Evolutionary conservation across 2,113 vertebrate species (phyloP).

Genomic region (Catagonus wagneri): DNA sequence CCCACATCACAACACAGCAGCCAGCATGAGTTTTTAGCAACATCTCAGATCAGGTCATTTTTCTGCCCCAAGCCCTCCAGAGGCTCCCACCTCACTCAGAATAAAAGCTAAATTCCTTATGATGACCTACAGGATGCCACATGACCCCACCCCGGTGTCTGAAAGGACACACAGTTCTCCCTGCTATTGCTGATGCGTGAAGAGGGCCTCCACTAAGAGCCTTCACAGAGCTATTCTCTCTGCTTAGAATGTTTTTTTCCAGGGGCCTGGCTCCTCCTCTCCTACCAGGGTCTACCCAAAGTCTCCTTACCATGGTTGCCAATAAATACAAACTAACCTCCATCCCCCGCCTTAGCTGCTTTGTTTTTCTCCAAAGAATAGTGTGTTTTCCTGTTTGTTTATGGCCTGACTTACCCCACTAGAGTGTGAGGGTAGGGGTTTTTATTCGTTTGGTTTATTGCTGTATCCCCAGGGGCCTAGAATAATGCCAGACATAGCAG

Average conservation of each 20-base stretch:
- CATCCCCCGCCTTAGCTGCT: neutral
- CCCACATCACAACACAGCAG: neutral
- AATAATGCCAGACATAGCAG: neutral
- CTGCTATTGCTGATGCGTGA: neutral
- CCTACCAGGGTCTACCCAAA: neutral
- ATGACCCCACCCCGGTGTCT: rapidly evolving
- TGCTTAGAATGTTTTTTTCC: neutral
- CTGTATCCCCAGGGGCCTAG: neutral
- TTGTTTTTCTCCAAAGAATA: neutral
- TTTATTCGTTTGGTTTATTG: neutral
- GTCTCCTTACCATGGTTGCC: neutral
- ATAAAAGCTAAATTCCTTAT: neutral
- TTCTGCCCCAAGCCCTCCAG: neutral
- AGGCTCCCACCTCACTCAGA: neutral
- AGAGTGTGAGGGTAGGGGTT: neutral
- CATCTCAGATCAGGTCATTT: neutral
- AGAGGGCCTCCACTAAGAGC: too few relatives aligned
- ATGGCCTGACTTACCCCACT: neutral
- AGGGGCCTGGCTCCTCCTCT: neutral
- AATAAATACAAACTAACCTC: neutral
- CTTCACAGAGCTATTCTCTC: neutral
- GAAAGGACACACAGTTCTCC: neutral
- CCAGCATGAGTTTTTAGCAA: neutral
- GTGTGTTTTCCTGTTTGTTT: neutral
- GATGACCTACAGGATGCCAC: too few relatives aligned